Evolutionary conservation across 2,797 vertebrate genomes (phyloP).

Genomic region (Labeo calbasu): DNA sequence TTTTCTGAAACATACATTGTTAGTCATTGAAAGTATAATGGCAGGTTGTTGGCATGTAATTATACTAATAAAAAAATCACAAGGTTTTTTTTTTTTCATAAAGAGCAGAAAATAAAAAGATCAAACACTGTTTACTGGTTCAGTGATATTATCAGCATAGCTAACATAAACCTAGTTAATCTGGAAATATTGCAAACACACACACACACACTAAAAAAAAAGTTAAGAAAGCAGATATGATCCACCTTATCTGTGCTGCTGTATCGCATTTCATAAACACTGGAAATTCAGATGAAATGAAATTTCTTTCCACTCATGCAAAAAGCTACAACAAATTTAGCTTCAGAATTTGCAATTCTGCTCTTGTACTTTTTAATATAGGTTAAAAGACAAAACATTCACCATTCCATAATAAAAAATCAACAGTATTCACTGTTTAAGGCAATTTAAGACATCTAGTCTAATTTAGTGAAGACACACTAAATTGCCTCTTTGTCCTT

Average conservation of each 20-base stretch:
- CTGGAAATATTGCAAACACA: background rate
- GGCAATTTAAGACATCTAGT: background rate
- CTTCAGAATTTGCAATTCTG: background rate
- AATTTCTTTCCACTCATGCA: background rate
- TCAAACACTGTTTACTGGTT: background rate
- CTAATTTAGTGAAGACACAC: background rate
- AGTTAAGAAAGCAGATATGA: slow-evolving; percentile 6
- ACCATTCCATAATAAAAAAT: background rate
- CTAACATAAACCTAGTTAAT: slow-evolving; percentile 28
- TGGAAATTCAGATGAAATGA: background rate
- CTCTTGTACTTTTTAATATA: background rate
- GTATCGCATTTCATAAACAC: slow-evolving; percentile 18
- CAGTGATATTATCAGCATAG: slow-evolving; percentile 6
- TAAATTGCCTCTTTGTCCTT: background rate
- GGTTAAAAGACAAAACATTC: background rate
- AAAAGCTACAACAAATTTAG: background rate
- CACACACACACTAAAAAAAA: background rate
- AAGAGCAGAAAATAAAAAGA: background rate
- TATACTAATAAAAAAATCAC: background rate
- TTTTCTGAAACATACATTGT: slow-evolving; percentile 18
- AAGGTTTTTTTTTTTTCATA: background rate
- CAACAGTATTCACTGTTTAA: background rate
- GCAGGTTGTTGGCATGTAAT: background rate
- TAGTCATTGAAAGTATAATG: background rate
- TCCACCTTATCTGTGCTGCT: background rate